Conservation (phyloP, 1,140 invertebrate genomes). For the Aporrectodea caliginosa region DNA sequence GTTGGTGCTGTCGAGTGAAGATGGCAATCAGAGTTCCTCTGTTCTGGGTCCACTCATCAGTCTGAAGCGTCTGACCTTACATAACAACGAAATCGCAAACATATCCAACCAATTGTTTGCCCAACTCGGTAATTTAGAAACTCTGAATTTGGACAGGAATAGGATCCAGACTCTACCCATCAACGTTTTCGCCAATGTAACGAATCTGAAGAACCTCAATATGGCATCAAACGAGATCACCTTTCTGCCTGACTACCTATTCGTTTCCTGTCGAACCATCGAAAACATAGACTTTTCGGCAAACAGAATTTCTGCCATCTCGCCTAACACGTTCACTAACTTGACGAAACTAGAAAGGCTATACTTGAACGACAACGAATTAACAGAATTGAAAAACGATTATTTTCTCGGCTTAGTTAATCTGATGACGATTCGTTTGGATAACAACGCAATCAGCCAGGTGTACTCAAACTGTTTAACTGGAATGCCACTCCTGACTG, state of each 20-base stretch:
- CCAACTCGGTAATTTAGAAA: neutral
- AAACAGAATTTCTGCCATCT: neutral
- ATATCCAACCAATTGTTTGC: neutral
- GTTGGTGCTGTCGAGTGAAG: neutral
- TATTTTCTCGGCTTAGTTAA: neutral
- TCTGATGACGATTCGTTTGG: neutral
- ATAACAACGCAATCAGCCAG: neutral
- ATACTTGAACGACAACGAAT: neutral
- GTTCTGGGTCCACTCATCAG: neutral
- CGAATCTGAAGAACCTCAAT: neutral
- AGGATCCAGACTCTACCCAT: neutral
- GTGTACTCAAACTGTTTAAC: neutral
- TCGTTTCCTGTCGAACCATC: neutral
- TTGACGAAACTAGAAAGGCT: neutral
- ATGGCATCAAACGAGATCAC: neutral
- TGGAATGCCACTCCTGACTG: neutral
- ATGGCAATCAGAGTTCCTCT: neutral
- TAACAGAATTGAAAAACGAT: neutral
- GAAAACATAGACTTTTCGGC: neutral
- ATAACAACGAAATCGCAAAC: neutral
- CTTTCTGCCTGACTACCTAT: neutral
- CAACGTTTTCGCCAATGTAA: neutral
- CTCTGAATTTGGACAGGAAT: neutral
- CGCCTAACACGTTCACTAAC: neutral
- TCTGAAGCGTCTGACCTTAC: neutral